Evolutionary conservation across 2,888 invertebrate species (phyloP).

Genomic region (Aphrophora alni): DNA sequence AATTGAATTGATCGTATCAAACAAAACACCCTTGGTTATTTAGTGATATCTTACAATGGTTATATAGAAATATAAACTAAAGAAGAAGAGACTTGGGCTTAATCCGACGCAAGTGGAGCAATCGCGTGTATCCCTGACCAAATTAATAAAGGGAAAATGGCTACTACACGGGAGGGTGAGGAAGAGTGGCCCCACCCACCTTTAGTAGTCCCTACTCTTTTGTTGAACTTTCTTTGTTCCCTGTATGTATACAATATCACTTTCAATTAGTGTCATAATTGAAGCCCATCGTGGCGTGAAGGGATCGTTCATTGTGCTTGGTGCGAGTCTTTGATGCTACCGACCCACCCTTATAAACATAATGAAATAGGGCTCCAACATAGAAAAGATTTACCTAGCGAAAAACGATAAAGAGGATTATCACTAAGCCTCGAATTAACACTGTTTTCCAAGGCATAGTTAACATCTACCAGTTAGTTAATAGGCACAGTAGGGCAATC

Average conservation of each 20-base stretch:
- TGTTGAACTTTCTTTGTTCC: neutral
- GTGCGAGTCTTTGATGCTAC: neutral
- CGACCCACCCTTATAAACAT: neutral
- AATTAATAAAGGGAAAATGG: slow-evolving; percentile 6
- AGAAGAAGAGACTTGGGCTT: neutral
- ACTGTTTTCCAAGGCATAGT: neutral
- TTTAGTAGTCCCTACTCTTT: neutral
- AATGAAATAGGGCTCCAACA: neutral
- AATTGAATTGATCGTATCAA: too few species aligned
- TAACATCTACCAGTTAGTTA: neutral
- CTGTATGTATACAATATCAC: slow-evolving; percentile 6
- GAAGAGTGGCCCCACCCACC: neutral
- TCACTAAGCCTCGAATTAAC: neutral
- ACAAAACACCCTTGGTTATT: too few species aligned
- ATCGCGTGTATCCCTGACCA: slow-evolving; percentile 4
- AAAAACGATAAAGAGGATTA: neutral
- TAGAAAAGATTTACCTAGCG: slow-evolving; percentile 1
- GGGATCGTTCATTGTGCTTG: neutral
- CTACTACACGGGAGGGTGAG: neutral
- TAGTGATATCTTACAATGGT: too few species aligned
- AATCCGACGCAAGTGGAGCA: neutral
- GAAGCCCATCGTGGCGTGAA: neutral
- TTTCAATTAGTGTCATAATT: slow-evolving; percentile 6
- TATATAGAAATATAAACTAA: too few species aligned
- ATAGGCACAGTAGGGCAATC: neutral